phyloP scores from a whole-genome alignment of 2,888 invertebrate species.

The Pilophorus perplexus region DNA sequence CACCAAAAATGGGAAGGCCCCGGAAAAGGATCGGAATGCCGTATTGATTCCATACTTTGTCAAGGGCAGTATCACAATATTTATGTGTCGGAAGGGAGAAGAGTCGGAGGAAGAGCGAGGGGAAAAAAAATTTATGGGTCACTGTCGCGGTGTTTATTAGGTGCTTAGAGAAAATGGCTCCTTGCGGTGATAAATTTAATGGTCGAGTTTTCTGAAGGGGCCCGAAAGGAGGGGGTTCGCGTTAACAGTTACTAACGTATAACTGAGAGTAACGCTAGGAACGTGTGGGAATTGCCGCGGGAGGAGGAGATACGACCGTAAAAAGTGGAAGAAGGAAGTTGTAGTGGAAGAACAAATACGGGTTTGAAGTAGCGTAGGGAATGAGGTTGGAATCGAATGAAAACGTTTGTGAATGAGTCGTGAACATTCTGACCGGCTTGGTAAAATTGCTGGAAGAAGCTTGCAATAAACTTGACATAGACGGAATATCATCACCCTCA shows the following conservation, averaged over 20 bases:
- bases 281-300: background rate
- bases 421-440: too few species aligned
- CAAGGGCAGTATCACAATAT: slow-evolving; percentile 16
- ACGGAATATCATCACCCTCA: too few species aligned
- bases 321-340: background rate
- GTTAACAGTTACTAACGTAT: slow-evolving; percentile 29
- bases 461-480: too few species aligned
- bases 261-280: slow-evolving; percentile 26
- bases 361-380: too few species aligned
- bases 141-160: slow-evolving; percentile 31
- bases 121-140: slow-evolving; percentile 23
- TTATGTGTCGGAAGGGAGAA: background rate
- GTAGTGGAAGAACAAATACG: too few species aligned
- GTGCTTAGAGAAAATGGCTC: slow-evolving; percentile 38
- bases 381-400: background rate
- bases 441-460: too few species aligned
- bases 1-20: too few species aligned
- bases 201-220: slow-evolving; percentile 7
- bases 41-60: slow-evolving; percentile 26
- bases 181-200: slow-evolving; percentile 36
- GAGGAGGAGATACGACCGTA: slow-evolving; percentile 12
- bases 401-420: too few species aligned
- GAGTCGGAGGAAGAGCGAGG: background rate
- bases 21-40: slow-evolving; percentile 16
- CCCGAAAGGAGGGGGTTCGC: background rate